Evolutionary conservation across 2,113 vertebrate genomes (phyloP).

Genomic region (Choloepus hoffmanni): DNA sequence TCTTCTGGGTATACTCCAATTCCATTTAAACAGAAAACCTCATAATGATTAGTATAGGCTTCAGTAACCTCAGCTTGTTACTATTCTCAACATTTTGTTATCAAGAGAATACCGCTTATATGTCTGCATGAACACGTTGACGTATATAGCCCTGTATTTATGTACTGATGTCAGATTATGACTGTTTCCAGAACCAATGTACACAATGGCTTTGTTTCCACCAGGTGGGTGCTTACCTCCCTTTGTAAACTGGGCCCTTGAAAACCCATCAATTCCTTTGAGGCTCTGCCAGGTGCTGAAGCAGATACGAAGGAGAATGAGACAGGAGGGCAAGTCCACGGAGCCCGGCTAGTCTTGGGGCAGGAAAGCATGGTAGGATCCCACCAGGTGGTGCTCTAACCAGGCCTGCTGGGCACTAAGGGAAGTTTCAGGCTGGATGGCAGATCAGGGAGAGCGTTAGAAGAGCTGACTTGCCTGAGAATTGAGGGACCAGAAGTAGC

Average conservation of each 20-base stretch:
- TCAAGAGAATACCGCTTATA: background rate
- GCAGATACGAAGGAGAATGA: background rate
- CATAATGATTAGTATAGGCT: background rate
- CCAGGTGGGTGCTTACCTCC: background rate
- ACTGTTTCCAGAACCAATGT: constrained; percentile 1
- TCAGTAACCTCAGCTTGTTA: constrained; percentile 26
- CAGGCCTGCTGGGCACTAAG: background rate
- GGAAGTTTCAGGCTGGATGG: background rate
- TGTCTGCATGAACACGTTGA: background rate
- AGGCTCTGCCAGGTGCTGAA: background rate
- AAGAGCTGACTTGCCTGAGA: background rate
- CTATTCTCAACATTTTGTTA: background rate
- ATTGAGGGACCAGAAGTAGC: background rate
- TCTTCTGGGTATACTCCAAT: background rate
- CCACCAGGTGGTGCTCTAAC: background rate
- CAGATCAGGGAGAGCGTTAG: background rate
- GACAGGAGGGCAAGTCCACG: background rate
- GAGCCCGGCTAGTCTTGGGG: background rate
- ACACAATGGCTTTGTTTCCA: constrained; percentile 10
- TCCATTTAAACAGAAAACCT: background rate
- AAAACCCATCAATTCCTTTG: constrained; percentile 28
- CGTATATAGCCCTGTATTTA: background rate
- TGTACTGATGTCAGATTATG: background rate
- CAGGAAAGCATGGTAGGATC: background rate
- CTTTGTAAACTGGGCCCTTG: background rate